Base-by-base conservation (phyloP, 2,888 invertebrate genomes). In the Caenorhabditis uteleia region DNA sequence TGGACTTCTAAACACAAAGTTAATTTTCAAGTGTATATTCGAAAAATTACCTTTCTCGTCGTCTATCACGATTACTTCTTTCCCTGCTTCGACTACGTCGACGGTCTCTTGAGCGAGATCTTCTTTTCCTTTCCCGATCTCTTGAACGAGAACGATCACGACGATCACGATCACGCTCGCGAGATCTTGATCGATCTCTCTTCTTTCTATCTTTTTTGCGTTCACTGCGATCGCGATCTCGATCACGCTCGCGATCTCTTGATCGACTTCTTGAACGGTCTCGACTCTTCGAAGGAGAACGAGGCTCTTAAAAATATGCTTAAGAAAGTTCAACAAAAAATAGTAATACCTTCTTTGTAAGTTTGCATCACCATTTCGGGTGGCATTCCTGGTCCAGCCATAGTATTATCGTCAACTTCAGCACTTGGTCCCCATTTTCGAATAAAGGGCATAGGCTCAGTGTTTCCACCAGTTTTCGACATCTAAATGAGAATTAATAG, bases 391-490 rank as follows among this genome's bases (percentile, higher is more conserved):
- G 57, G 26, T 46, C 34, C 25, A 14, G 20, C 27, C 31, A 26
- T 27, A 43, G 14, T 25, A 44, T 43, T 65, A 10, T 49, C 51
- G 20, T 42, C 57, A 12, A 47, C 43, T 8, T 47, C 54, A 10
- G 16, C 45, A 21, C 3, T 18, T 46, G 25, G 18, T 18, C 80
- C 78, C 74, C 77, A 78, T 51, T 77, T 77, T 7, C 82, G 74
- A 8, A 78, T 64, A 57, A 82, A 82, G 18, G 78, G 76, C 77
- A 82, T 73, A 14, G 82, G 82, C 54, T 82, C 82, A 23, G 65
- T 75, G 66, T 82, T 82, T 6, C 66, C 73, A n/a, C 73, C 73
- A 50, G 73, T 70, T 44, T 73, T 73, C 14, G 65, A 61, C 69
- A 73, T 73, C 66, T 62, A 39, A 10, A 47, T 36, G 26, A 34